Base-by-base conservation (phyloP, 2,888 invertebrate species). In the Cremastinae sp. region DNA sequence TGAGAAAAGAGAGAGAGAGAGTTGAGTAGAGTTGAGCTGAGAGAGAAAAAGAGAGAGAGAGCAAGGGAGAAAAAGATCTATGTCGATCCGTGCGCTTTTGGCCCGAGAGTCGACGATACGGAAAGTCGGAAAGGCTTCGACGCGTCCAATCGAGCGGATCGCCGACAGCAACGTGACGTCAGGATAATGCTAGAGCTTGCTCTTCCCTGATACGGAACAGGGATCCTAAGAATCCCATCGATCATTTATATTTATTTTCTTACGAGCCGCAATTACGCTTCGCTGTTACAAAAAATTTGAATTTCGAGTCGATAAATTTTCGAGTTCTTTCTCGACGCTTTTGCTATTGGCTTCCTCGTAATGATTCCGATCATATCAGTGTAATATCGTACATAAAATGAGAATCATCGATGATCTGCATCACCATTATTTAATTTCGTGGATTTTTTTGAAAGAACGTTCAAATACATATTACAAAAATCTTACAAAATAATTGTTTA, bases 121-220 rank as follows among this genome's bases (percentile, higher is more conserved):
- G n/a, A 59, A 59, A 39, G 41, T 20, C 37, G 18, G 51, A 41
- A 45, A 59, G 43, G 41, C 39, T 35, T 14, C 14, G 35, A 12
- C 28, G 53, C 45, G 43, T 66, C 53, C 53, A 73, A 53, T 45
- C 65, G 65, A 59, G 65, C 59, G 65, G 53, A 73, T 53, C 51
- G 61, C 66, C 73, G 55, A 66, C 66, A 62, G 73, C 73, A 65
- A 66, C 66, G 58, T 66, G 73, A 73, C 66, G 59, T 66, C 65
- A 59, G 51, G 73, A 66, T 73, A 73, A 65, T 73, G 65, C 73
- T 53, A 66, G 65, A 43, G 35, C 65, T 66, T 53, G 59, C 53
- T 10, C 12, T 12, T 20, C 37, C 35, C 53, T 51, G 41, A 58
- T 49, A 28, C 45, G 18, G 35, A 58, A 28, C 69, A 22, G 14